Conservation (phyloP, 2,113 vertebrate species). For the Myrmecophaga tridactyla region DNA sequence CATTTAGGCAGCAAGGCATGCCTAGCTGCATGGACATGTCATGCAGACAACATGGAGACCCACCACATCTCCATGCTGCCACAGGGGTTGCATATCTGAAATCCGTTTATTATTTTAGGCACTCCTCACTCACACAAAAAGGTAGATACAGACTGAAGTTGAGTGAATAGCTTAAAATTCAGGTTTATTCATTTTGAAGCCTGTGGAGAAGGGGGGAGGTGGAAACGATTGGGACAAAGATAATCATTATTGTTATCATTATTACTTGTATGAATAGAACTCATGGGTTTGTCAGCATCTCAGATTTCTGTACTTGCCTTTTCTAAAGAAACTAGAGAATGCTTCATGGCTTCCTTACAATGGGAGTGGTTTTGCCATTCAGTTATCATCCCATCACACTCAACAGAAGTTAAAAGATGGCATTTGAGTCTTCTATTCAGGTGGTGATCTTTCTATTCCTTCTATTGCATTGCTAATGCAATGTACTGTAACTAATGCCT, state of each 20-base stretch:
- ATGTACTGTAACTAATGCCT: slow-evolving; percentile 39
- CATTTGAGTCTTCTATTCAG: slow-evolving; percentile 18
- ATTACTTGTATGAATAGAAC: not conserved
- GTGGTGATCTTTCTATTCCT: slow-evolving; percentile 9
- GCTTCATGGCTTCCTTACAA: not conserved
- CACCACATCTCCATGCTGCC: no score
- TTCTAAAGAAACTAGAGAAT: not conserved
- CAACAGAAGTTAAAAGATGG: slow-evolving; percentile 9
- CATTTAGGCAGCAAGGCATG: not conserved
- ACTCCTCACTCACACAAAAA: not conserved
- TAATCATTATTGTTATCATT: not conserved
- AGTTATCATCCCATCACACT: not conserved
- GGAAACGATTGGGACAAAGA: not conserved
- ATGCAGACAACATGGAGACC: not conserved
- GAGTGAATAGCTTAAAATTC: not conserved
- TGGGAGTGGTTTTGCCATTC: not conserved
- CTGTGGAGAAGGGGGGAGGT: not conserved
- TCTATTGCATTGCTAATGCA: slow-evolving; percentile 16
- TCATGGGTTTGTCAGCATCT: not conserved
- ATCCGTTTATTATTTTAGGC: not conserved
- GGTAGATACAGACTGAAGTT: not conserved
- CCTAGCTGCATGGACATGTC: not conserved
- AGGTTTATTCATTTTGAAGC: slow-evolving; percentile 5
- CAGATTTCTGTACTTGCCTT: not conserved
- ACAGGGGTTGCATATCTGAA: not conserved